Evolutionary conservation across 2,797 vertebrate genomes (phyloP).

Genomic region (Schizopygopsis malacanthus): DNA sequence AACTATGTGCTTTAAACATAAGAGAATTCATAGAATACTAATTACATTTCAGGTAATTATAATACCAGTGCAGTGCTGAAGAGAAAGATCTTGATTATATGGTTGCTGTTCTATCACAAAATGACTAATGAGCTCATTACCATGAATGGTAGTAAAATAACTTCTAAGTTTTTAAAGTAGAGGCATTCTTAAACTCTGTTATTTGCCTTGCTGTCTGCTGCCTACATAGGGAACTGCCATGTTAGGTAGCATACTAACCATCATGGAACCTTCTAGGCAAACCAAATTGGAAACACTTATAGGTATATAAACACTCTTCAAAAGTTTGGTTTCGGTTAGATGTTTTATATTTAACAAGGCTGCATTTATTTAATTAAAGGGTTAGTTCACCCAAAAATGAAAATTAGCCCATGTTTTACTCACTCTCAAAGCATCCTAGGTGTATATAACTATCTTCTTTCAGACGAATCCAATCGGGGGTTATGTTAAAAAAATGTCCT

Average conservation of each 20-base stretch:
- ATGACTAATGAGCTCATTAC: conserved; percentile 26
- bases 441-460: too few species aligned
- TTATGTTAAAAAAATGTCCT: too few species aligned
- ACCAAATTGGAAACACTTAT: not conserved
- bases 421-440: too few species aligned
- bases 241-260: not conserved
- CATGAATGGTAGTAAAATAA: conserved; percentile 13
- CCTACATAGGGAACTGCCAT: not conserved
- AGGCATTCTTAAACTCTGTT: not conserved
- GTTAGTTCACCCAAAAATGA: too few species aligned
- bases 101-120: conserved; percentile 3
- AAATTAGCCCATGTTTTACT: too few species aligned
- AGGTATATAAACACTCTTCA: not conserved
- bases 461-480: too few species aligned
- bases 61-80: conserved; percentile 1
- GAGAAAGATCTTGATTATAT: conserved; percentile 21
- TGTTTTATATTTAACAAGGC: not conserved
- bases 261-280: not conserved
- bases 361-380: not conserved
- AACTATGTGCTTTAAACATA: not conserved
- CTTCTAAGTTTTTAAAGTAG: not conserved
- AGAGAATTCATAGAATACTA: not conserved
- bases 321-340: not conserved
- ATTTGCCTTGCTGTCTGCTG: not conserved
- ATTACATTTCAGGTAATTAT: conserved; percentile 27